Evolutionary conservation across 2,113 vertebrate genomes (phyloP).

Genomic region (Colistium nudipinnis): DNA sequence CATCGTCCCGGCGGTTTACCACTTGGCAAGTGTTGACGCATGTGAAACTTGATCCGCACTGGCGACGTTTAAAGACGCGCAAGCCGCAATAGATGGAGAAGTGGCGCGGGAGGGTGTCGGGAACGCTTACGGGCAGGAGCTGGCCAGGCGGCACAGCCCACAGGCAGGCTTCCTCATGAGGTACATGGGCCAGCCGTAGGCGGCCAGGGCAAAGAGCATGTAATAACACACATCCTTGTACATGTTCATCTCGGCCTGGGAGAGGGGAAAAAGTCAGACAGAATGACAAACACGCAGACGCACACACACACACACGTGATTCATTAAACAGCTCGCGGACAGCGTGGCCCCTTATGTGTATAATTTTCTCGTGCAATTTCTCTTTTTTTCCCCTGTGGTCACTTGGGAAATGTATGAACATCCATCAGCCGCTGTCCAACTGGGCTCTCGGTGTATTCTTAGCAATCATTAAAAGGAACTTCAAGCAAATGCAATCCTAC

Average conservation of each 20-base stretch:
- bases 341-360: too few species aligned
- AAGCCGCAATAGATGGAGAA: conserved; percentile 58
- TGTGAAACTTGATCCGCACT: conserved; percentile 44
- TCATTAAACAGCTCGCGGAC: neutral
- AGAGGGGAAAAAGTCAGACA: too few species aligned
- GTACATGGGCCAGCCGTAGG: conserved; percentile 99
- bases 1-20: conserved; percentile 61
- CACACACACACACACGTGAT: neutral
- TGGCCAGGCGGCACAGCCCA: conserved; percentile 92
- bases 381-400: neutral
- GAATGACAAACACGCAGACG: neutral
- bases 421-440: neutral
- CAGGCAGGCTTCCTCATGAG: conserved; percentile 96
- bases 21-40: conserved; percentile 64
- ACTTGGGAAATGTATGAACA: neutral
- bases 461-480: neutral
- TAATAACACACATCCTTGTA: conserved; percentile 99
- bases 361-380: too few species aligned
- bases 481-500: too few species aligned
- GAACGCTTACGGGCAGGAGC: conserved; percentile 94
- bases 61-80: conserved; percentile 49
- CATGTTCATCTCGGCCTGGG: conserved; percentile 94
- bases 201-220: conserved; percentile 98
- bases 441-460: neutral
- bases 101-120: conserved; percentile 49